A percentile compares a stretch with the other conserved stretches of the same genome.
phyloP scores from a whole-genome alignment of 2,888 invertebrate species.

The Argyresthia albistria region DNA sequence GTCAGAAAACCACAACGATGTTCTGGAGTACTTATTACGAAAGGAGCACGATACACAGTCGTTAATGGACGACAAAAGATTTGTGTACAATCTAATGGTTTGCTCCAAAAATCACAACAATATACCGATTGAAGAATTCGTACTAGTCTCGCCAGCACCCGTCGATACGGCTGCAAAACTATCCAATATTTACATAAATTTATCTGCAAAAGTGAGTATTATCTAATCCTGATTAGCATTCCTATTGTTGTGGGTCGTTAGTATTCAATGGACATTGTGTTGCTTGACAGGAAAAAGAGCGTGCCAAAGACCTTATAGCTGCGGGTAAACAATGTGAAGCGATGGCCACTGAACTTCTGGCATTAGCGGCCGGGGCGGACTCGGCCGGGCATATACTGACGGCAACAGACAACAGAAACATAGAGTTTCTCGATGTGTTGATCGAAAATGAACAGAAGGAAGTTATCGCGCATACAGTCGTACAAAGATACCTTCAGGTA shows the following conservation, averaged over 20 bases:
- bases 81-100: constrained; percentile 98
- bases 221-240: constrained; percentile 2
- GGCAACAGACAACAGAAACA: constrained; percentile 93
- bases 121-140: constrained; percentile 97
- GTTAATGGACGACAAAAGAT: constrained; percentile 97
- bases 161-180: constrained; percentile 99
- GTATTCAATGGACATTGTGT: constrained; percentile 22
- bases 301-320: constrained; percentile 95
- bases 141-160: constrained; percentile 98
- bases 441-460: constrained; percentile 99
- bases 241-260: constrained; percentile 10
- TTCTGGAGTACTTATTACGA: constrained; percentile 94
- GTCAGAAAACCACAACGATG: constrained; percentile 96
- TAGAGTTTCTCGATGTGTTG: constrained; percentile 95
- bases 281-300: constrained; percentile 88
- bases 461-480: constrained; percentile 96
- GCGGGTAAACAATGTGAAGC: constrained; percentile 97
- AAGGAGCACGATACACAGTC: constrained; percentile 98
- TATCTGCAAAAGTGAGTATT: constrained; percentile 83
- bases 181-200: constrained; percentile 89
- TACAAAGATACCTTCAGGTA: constrained; percentile 96
- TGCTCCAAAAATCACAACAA: constrained; percentile 97
- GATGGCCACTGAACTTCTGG: constrained; percentile 97
- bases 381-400: constrained; percentile 95
- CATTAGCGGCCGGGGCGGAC: constrained; percentile 93